Conservation (phyloP, 2,113 vertebrate species). For the Astatotilapia flaviijosephi region DNA sequence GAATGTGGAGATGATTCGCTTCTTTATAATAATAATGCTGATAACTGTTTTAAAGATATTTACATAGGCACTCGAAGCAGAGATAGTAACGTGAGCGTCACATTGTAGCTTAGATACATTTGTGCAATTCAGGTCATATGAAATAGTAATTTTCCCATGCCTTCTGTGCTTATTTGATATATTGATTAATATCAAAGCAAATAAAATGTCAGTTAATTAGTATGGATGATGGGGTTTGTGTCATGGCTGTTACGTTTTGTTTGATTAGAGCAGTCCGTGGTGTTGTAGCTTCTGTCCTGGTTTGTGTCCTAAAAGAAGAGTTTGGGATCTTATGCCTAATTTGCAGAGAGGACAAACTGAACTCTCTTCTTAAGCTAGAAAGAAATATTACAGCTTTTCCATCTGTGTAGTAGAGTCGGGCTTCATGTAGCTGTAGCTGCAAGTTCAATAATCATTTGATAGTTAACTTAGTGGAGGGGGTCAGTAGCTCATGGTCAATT, state of each 20-base stretch:
- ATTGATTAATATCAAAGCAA: background rate
- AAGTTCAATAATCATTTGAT: background rate
- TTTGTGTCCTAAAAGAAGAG: background rate
- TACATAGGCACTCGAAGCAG: background rate
- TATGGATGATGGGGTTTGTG: background rate
- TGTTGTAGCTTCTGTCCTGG: background rate
- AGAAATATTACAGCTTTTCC: conserved; percentile 13
- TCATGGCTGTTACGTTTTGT: background rate
- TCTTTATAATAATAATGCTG: background rate
- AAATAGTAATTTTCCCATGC: background rate
- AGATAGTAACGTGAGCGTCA: background rate
- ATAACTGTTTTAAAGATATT: background rate
- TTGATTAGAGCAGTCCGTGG: background rate
- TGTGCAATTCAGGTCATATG: background rate
- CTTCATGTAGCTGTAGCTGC: background rate
- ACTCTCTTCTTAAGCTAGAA: background rate
- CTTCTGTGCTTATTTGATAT: background rate
- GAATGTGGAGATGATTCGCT: background rate
- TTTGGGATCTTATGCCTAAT: background rate
- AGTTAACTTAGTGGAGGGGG: background rate
- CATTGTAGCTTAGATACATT: background rate
- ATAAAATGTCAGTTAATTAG: background rate
- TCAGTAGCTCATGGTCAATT: background rate
- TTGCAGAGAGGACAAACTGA: background rate
- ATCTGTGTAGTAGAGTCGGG: background rate